Evolutionary conservation across 2,113 vertebrate genomes (phyloP).

Genomic region (Bostrychus sinensis): DNA sequence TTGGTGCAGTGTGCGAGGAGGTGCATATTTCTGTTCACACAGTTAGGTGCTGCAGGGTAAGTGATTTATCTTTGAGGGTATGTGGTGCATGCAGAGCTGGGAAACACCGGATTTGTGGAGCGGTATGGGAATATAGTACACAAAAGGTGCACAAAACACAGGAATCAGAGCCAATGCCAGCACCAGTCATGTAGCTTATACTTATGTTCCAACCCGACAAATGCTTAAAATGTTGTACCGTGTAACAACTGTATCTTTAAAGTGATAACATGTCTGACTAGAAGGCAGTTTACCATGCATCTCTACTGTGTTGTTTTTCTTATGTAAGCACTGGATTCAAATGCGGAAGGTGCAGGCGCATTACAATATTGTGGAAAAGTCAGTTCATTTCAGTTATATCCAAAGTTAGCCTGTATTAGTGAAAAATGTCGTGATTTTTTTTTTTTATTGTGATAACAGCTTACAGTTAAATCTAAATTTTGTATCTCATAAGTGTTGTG

Average conservation of each 20-base stretch:
- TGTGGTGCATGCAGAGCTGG: neutral
- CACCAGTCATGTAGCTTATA: neutral
- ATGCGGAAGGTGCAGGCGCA: too few relatives aligned
- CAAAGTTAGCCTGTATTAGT: too few relatives aligned
- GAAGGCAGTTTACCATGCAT: neutral
- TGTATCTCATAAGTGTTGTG: too few relatives aligned
- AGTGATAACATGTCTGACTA: conserved; percentile 1
- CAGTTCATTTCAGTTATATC: too few relatives aligned
- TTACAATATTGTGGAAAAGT: too few relatives aligned
- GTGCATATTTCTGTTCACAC: conserved; percentile 2
- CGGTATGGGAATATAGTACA: neutral
- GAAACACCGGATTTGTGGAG: neutral
- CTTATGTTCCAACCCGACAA: neutral
- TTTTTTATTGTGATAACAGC: too few relatives aligned
- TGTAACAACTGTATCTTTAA: neutral
- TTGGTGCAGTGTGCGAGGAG: conserved; percentile 1
- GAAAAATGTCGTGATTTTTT: too few relatives aligned
- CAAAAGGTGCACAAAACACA: neutral
- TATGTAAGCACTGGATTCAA: too few relatives aligned
- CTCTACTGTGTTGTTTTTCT: too few relatives aligned
- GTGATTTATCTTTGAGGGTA: conserved; percentile 25
- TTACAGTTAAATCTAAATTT: too few relatives aligned
- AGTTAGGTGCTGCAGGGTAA: conserved; percentile 20
- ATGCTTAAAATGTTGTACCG: neutral
- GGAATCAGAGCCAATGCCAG: conserved; percentile 9